Evolutionary conservation across 2,797 vertebrate species (phyloP).

Genomic region (Pempheris klunzingeri): DNA sequence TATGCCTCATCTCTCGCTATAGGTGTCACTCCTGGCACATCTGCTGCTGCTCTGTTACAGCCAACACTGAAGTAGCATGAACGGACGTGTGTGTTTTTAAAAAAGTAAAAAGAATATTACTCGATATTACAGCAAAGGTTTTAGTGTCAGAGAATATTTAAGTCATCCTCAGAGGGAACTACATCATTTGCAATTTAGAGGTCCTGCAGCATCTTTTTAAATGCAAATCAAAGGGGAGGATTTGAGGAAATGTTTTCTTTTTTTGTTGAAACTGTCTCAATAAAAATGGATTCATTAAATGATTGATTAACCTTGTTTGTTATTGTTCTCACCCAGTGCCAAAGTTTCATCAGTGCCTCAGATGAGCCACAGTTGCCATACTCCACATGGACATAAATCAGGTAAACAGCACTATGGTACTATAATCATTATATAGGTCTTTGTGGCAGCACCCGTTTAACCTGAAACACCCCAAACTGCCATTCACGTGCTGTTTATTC

Average conservation of each 20-base stretch:
- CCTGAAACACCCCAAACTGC: not conserved
- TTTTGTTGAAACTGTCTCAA: constrained; percentile 15
- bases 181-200: not conserved
- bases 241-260: not conserved
- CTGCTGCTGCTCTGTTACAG: not conserved
- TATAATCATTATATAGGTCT: not conserved
- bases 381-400: constrained; percentile 49
- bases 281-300: too few species aligned
- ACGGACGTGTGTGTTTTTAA: not conserved
- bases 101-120: not conserved
- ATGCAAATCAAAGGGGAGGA: not conserved
- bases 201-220: not conserved
- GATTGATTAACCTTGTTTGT: constrained; percentile 9
- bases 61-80: not conserved
- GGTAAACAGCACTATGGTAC: constrained; percentile 52
- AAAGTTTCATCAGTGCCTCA: constrained; percentile 61
- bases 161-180: not conserved
- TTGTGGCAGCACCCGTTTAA: not conserved
- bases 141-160: not conserved
- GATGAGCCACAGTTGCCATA: constrained; percentile 49
- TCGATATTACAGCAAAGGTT: not conserved
- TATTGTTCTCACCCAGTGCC: constrained; percentile 55
- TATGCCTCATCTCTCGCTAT: constrained; percentile 41
- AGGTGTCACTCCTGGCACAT: constrained; percentile 70
- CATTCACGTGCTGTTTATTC: not conserved